Evolutionary conservation across 2,888 invertebrate genomes (phyloP), one percentile per base, ranked within the genome.

Genomic region (Xestobium rufovillosum): DNA sequence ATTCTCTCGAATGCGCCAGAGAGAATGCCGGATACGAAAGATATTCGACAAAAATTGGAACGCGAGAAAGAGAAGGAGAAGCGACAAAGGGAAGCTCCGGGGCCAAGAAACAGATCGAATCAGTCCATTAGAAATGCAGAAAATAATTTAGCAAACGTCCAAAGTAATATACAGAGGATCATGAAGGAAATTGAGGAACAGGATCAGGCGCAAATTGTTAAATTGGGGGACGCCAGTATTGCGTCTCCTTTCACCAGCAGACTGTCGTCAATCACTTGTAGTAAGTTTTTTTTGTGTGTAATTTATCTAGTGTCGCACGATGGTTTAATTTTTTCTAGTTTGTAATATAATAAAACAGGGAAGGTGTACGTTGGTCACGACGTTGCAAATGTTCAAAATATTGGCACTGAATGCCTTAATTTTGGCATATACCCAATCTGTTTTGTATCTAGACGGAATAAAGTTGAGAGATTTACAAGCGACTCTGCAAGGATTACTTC

Each of bases 341-440:
- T 97, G 95, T 60, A 95, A 98, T 69, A 90, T 99, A 44, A 96
- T 99, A 57, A 98, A 98, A 63, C 98, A 99, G 72, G 98, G 98
- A 1, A 81, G 98, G 13, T 99, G 98, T 64, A 99, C 98, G 0
- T 70, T 99, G 41, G 98, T 99, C 12, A 99, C 98, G 1, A 99
- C 98, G 0, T 72, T 99, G 41, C 98, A 99, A 68, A 99, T 99
- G 98, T 99, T 99, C 70, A 99, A 99, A 73, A 99, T 99, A 53
- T 71, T 99, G 38, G 98, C 98, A 0, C 68, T 99, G 36, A 98
- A 99, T 65, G 98, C 98, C 0, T 75, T 99, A 2, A 90, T 98
- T 47, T 74, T 96, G 47, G 98, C 98, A 1, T 99, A 99, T 72
- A 92, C 95, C 56, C 96, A 98, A 68, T 96, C 96, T 2, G 97